Evolutionary conservation across 1,140 invertebrate species (phyloP).

Genomic region (Drosophila repleta): DNA sequence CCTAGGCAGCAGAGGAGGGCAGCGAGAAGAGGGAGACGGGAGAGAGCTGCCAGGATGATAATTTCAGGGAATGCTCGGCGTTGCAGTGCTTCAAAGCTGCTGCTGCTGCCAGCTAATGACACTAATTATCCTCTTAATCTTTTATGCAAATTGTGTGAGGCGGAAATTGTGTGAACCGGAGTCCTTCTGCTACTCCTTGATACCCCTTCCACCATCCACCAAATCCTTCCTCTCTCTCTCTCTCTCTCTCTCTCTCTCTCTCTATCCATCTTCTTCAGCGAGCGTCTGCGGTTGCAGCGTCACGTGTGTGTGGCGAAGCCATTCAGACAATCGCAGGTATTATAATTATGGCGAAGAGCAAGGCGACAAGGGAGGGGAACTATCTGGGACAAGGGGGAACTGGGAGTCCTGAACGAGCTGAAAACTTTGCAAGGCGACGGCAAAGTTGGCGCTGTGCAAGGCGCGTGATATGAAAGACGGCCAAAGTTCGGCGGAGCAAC

Average conservation of each 20-base stretch:
- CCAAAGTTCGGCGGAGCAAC: slow-evolving; percentile 64
- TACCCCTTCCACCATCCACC: not conserved
- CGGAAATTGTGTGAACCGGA: slow-evolving; percentile 33
- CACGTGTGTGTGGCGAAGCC: slow-evolving; percentile 69
- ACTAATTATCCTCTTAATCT: slow-evolving; percentile 80
- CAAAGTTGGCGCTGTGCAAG: slow-evolving; percentile 59
- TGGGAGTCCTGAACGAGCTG: slow-evolving; percentile 33
- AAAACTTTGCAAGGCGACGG: slow-evolving; percentile 56
- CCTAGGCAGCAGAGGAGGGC: not conserved
- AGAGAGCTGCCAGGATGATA: not conserved
- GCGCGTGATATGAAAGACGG: slow-evolving; percentile 74
- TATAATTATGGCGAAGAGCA: slow-evolving; percentile 62
- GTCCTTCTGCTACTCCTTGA: not conserved
- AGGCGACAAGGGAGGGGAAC: slow-evolving; percentile 5
- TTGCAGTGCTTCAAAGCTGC: slow-evolving; percentile 29
- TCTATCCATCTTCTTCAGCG: not conserved
- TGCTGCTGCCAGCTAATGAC: slow-evolving; percentile 70
- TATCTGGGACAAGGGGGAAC: not conserved
- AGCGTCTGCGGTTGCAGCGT: slow-evolving; percentile 60
- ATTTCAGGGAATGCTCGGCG: slow-evolving; percentile 21
- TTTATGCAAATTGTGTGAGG: slow-evolving; percentile 70
- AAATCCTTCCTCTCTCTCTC: not conserved
- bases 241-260: too few species aligned
- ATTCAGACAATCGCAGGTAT: slow-evolving; percentile 74
- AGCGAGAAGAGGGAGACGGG: not conserved